These are phyloP conservation scores for Rhynchonycteris naso DNA, from an alignment of 2,797 vertebrate genomes.

Conservation along the genomic window DNA sequence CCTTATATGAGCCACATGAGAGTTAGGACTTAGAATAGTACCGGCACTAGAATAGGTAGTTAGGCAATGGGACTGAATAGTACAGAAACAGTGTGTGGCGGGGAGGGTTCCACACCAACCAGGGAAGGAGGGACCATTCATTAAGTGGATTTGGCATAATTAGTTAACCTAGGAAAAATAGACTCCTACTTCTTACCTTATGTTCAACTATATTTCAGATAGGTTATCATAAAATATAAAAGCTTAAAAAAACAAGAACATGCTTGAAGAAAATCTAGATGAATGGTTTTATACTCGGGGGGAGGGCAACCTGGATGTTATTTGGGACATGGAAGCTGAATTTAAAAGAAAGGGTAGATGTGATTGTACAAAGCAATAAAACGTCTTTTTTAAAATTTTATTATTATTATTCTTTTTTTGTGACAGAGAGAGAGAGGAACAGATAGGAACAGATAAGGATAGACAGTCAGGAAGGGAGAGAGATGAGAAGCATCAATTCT, in stretches of 20 bases:
- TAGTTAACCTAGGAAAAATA: not conserved
- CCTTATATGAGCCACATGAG: not conserved
- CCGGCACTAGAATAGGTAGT: not conserved
- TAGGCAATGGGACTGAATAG: not conserved
- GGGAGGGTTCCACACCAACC: not conserved
- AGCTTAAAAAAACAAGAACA: not conserved
- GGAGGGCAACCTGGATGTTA: not conserved
- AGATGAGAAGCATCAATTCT: too few species aligned
- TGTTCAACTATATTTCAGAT: not conserved
- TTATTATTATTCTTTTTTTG: too few species aligned
- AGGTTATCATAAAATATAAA: conserved; percentile 15
- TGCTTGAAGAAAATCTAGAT: not conserved
- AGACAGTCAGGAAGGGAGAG: too few species aligned
- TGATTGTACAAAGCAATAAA: conserved; percentile 1
- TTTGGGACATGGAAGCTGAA: not conserved
- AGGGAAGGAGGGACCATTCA: not conserved
- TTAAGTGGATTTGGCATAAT: not conserved
- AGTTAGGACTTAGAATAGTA: not conserved
- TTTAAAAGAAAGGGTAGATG: not conserved
- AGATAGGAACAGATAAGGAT: too few species aligned
- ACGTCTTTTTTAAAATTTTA: not conserved
- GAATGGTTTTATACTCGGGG: not conserved
- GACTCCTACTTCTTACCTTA: not conserved
- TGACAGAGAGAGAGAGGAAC: too few species aligned
- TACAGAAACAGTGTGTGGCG: not conserved